Evolutionary conservation across 2,797 vertebrate species (phyloP).

Genomic region (Chaetophractus vellerosus): DNA sequence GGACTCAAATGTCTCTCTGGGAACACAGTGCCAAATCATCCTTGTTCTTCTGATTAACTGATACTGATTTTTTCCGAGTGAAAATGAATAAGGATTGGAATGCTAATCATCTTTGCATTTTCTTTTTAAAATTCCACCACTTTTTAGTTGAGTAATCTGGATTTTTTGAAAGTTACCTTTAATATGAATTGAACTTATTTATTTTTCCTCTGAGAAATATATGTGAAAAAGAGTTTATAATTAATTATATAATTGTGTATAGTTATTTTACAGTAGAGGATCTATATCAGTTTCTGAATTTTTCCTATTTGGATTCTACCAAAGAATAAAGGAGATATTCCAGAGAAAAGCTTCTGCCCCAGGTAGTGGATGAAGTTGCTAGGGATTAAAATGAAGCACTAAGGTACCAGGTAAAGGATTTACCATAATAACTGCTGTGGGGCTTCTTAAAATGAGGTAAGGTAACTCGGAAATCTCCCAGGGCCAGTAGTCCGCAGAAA

Average conservation of each 20-base stretch:
- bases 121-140: background rate
- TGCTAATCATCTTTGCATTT: background rate
- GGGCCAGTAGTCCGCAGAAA: background rate
- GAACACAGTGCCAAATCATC: background rate
- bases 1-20: background rate
- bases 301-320: constrained; percentile 7
- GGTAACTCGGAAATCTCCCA: background rate
- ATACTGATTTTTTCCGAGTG: background rate
- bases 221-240: background rate
- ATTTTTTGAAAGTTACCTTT: background rate
- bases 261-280: background rate
- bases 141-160: background rate
- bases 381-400: background rate
- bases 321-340: background rate
- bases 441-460: background rate
- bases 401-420: background rate
- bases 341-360: background rate
- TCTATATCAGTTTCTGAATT: background rate
- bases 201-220: background rate
- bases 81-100: constrained; percentile 14
- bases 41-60: background rate
- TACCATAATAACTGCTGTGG: background rate
- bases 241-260: background rate
- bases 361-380: background rate
- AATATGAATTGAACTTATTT: background rate